These are phyloP conservation scores for Lytechinus pictus DNA, from an alignment of 35 echinoderm and acorn worm species.

Conservation along the genomic window DNA sequence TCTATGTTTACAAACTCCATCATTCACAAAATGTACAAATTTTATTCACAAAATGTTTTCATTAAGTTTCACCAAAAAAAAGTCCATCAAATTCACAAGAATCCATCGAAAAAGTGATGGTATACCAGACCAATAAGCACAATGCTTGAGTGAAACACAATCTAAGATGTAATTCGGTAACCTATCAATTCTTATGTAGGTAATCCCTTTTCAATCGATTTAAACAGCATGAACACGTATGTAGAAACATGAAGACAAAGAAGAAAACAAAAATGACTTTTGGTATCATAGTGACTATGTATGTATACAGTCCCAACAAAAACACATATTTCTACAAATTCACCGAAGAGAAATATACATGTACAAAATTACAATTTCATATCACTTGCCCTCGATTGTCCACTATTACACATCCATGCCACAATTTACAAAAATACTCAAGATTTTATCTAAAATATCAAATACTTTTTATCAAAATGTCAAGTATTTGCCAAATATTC, in stretches of 20 bases:
- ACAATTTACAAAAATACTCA: neutral
- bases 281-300: neutral
- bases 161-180: neutral
- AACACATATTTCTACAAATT: neutral
- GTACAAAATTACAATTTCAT: neutral
- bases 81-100: neutral
- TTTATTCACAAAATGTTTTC: constrained; percentile 34
- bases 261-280: neutral
- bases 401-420: neutral
- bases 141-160: neutral
- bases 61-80: neutral
- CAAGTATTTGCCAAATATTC: neutral
- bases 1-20: constrained; percentile 49
- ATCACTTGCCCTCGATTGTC: neutral
- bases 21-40: constrained; percentile 12
- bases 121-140: neutral
- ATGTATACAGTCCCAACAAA: neutral
- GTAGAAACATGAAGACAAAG: neutral
- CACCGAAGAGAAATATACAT: neutral
- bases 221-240: neutral
- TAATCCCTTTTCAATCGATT: neutral
- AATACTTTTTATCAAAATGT: constrained; percentile 15
- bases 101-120: neutral
- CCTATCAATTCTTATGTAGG: neutral
- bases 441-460: neutral